These are phyloP conservation scores for Scarus forsteni DNA, from an alignment of 2,797 vertebrate genomes.

Conservation along the genomic window DNA sequence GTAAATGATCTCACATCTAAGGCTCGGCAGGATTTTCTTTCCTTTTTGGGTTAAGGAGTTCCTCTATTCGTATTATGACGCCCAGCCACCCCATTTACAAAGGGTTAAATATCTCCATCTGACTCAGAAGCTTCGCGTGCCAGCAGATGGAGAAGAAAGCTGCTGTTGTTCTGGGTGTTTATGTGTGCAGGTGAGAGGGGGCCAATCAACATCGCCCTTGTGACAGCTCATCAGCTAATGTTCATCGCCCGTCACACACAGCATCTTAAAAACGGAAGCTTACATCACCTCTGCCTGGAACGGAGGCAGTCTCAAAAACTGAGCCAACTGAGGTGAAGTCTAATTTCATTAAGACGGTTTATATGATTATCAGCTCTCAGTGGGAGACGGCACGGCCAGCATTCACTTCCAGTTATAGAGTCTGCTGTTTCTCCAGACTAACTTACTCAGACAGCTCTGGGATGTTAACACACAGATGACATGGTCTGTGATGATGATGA, in stretches of 20 bases:
- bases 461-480: constrained; percentile 1
- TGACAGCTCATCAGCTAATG: constrained; percentile 76
- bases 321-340: constrained; percentile 65
- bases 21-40: too few species aligned
- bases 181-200: constrained; percentile 45
- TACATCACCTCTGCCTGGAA: constrained; percentile 67
- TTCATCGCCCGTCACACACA: constrained; percentile 61
- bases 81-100: background rate
- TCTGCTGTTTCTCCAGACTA: constrained; percentile 15
- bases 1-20: too few species aligned
- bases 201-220: constrained; percentile 54
- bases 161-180: constrained; percentile 38
- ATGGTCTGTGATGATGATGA: background rate
- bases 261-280: constrained; percentile 55
- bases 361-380: constrained; percentile 70
- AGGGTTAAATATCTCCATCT: constrained; percentile 11
- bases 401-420: constrained; percentile 36
- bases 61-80: too few species aligned
- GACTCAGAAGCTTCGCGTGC: constrained; percentile 8
- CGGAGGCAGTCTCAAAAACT: constrained; percentile 55
- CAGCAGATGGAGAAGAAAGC: constrained; percentile 11
- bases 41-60: too few species aligned
- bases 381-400: constrained; percentile 39
- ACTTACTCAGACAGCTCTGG: constrained; percentile 33
- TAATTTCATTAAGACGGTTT: constrained; percentile 79